Evolutionary conservation across 2,888 invertebrate genomes (phyloP), one percentile per base, ranked within the genome.

Genomic region (Megaustenia siamemsis): DNA sequence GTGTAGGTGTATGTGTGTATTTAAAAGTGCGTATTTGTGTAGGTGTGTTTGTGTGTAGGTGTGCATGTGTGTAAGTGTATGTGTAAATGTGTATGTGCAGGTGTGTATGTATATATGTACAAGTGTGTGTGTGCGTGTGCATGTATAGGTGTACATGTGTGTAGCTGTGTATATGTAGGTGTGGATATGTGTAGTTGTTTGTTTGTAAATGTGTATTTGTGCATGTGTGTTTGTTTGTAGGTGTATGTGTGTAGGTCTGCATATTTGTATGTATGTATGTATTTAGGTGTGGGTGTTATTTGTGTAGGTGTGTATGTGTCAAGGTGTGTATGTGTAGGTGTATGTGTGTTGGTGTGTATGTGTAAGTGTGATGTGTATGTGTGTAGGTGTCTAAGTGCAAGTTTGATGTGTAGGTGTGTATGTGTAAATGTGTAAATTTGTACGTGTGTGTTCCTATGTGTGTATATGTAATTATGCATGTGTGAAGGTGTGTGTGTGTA

Each of bases 101-200:
- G 45, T 75, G 45, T 75, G n/a, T 43, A n/a, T 45, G 45, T 45
- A n/a, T 45, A n/a, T 75, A 28, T 75, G 45, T 75, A n/a, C 32
- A 45, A 43, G 45, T 43, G n/a, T 75, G 40, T 75, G 45, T 75
- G 45, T 71, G 38, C 35, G 38, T 71, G 38, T 71, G 71, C 35
- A 40, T 75, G 49, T 43, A 32, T 75, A n/a, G 35, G 49, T 75
- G 49, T 75, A n/a, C 24, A 35, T 56, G 43, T 77, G 56, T 77
- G 43, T 77, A 35, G 40, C 21, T 32, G 56, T 53, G 56, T 53
- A 38, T 53, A 35, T 75, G 38, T 75, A n/a, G 40, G n/a, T 43
- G 49, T 75, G 49, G 40, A n/a, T 75, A n/a, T 75, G 49, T 49
- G 49, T 15, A 15, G 6, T 6, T 5, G 24, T 60, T 8, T 60